Base-by-base conservation (phyloP, 2,797 vertebrate species). In the Notolepis coatsorum region DNA sequence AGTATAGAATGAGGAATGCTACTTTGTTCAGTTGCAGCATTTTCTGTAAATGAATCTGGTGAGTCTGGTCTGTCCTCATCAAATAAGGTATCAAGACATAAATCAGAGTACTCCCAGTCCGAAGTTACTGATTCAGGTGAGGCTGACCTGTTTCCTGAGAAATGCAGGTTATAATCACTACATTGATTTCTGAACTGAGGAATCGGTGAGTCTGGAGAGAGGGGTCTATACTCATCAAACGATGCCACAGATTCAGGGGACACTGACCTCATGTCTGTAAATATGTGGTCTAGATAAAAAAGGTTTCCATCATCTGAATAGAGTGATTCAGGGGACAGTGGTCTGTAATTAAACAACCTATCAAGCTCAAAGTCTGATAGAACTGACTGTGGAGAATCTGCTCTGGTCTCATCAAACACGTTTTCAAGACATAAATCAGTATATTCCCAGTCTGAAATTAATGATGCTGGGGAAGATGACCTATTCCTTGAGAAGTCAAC, bases 71-170 rank as follows among this genome's bases (percentile, higher is more conserved):
- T 57, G 41, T 43, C 17, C 18, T 30, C 41, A 57, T 9, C 8
- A 18, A 57, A 43, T 21, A 33, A 51, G 27, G 7, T 15, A 4
- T 51, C 28, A 15, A 51, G 28, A 33, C 48, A 31, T 17, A 30
- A 18, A 4, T 30, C 48, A 51, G 48, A 51, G 28, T 51, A 51
- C 31, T 51, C 49, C 30, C 17, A 30, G 21, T 51, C 49, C 20
- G 49, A 51, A 2, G 18, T 4, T 9, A 31, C 15, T 7, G 27
- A 31, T 21, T 2, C 1, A 28, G 47, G 47, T 23, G 47, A 50
- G 0, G 13, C n/a, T 2, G 17, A 5, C 15, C 28, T 31, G 28
- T 12, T 28, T 15, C n/a, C 13, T 27, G 9, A 2, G 12, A n/a
- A 30, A 7, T 15, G 10, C 3, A 15, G 28, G 4, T 30, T 7